phyloP scores from a whole-genome alignment of 2,797 vertebrate species.

The Eospalax fontanierii region DNA sequence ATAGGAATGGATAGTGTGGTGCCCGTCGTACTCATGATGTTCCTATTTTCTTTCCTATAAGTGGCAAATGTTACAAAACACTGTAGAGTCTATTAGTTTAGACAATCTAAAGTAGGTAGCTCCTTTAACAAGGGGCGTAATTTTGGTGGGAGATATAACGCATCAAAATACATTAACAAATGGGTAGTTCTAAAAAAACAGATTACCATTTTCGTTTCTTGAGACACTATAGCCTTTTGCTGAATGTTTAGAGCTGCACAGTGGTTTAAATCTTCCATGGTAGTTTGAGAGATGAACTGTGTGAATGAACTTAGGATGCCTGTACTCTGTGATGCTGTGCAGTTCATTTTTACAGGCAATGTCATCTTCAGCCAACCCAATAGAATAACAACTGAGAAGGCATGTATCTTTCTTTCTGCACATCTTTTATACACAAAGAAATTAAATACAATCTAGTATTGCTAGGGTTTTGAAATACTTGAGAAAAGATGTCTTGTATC shows the following conservation, averaged over 20 bases:
- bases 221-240: conserved; percentile 43
- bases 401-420: conserved; percentile 84
- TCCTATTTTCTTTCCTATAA: background rate
- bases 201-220: conserved; percentile 59
- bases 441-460: conserved; percentile 71
- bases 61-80: conserved; percentile 47
- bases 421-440: conserved; percentile 85
- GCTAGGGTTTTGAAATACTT: conserved; percentile 77
- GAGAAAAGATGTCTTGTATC: conserved; percentile 78
- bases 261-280: conserved; percentile 73
- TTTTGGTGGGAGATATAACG: background rate
- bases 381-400: conserved; percentile 81
- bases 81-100: conserved; percentile 37
- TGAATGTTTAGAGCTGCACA: conserved; percentile 74
- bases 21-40: background rate
- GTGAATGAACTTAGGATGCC: conserved; percentile 83
- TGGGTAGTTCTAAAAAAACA: conserved; percentile 57
- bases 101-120: background rate
- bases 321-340: conserved; percentile 79
- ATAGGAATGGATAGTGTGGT: background rate
- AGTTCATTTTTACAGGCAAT: conserved; percentile 79
- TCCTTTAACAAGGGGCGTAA: conserved; percentile 53
- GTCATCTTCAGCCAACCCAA: conserved; percentile 74
- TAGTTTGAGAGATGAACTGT: conserved; percentile 82
- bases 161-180: conserved; percentile 26